A percentile compares a stretch with the other conserved stretches of the same genome.
phyloP scores from a whole-genome alignment of 1,140 invertebrate genomes.

The Lucilia cuprina region DNA sequence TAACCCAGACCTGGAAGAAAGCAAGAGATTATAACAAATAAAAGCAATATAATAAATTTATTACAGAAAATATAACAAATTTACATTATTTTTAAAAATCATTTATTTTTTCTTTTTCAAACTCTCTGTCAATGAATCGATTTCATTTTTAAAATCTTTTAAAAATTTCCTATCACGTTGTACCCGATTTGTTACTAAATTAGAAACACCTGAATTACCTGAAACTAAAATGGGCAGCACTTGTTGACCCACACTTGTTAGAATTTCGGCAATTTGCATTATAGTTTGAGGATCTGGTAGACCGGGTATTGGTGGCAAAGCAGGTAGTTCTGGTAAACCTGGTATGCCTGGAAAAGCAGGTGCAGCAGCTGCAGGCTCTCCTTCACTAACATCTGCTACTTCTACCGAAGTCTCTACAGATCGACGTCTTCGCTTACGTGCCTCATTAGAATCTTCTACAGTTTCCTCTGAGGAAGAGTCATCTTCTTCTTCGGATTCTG shows the following conservation, averaged over 20 bases:
- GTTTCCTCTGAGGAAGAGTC: slow-evolving; percentile 59
- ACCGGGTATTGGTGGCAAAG: slow-evolving; percentile 48
- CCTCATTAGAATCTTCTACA: slow-evolving; percentile 52
- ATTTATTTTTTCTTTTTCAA: slow-evolving; percentile 5
- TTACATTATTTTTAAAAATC: neutral
- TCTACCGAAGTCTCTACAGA: slow-evolving; percentile 28
- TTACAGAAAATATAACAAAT: neutral
- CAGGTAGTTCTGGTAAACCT: neutral
- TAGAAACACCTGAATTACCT: slow-evolving; percentile 45
- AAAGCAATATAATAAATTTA: slow-evolving; percentile 3
- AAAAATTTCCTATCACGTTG: slow-evolving; percentile 42
- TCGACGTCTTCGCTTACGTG: slow-evolving; percentile 42
- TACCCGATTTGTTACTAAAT: slow-evolving; percentile 44
- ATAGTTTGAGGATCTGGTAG: slow-evolving; percentile 57
- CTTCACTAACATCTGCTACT: neutral
- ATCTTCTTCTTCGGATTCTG: slow-evolving; percentile 42
- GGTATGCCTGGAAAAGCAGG: neutral
- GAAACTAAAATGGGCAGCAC: slow-evolving; percentile 53
- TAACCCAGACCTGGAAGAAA: slow-evolving; percentile 30
- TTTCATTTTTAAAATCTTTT: slow-evolving; percentile 41
- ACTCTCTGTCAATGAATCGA: slow-evolving; percentile 33
- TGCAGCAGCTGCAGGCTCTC: neutral
- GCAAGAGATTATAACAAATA: neutral
- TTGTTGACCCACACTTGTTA: slow-evolving; percentile 54
- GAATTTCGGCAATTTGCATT: slow-evolving; percentile 55